Conservation (phyloP, 2,888 invertebrate genomes). For the Norana najaformis region DNA sequence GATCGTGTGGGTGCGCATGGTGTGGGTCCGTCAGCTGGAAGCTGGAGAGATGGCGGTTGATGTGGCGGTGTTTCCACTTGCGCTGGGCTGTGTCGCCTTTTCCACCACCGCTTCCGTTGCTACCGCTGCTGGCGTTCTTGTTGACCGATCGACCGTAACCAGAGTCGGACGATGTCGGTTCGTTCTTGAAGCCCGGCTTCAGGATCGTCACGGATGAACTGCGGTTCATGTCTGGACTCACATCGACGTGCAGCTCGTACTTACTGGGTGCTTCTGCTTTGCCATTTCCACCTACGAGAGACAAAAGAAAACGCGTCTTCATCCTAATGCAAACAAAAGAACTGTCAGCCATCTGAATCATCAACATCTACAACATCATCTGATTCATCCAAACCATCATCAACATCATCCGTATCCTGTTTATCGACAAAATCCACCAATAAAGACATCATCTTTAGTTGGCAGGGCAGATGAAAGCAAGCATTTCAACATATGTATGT, state of each 20-base stretch:
- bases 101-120: background rate
- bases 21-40: conserved; percentile 13
- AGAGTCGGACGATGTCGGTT: conserved; percentile 28
- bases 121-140: background rate
- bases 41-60: conserved; percentile 38
- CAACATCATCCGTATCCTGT: too few species aligned
- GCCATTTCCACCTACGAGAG: background rate
- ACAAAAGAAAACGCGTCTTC: too few species aligned
- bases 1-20: background rate
- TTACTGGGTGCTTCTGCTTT: background rate
- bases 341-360: too few species aligned
- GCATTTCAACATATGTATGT: too few species aligned
- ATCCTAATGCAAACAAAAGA: too few species aligned
- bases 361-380: too few species aligned
- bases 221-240: conserved; percentile 17
- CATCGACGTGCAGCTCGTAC: background rate
- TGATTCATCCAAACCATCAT: too few species aligned
- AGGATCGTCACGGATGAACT: background rate
- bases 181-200: conserved; percentile 29
- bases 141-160: conserved; percentile 8
- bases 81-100: conserved; percentile 26
- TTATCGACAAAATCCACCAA: too few species aligned
- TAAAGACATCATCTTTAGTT: too few species aligned
- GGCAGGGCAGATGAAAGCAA: too few species aligned
- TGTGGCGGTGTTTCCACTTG: conserved; percentile 40